phyloP scores from a whole-genome alignment of 1,140 invertebrate species.

The Drosophila ficusphila region DNA sequence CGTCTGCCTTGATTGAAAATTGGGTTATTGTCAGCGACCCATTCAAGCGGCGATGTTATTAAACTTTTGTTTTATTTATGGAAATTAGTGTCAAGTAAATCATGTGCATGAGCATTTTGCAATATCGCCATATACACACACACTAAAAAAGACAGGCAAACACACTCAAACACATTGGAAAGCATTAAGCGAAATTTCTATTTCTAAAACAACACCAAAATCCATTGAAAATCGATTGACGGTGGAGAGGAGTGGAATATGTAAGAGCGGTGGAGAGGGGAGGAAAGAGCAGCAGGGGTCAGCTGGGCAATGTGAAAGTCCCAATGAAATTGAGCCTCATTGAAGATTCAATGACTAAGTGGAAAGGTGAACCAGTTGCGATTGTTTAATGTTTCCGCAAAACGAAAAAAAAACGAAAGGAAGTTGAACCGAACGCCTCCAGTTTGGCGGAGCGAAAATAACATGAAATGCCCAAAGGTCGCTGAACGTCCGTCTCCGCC shows the following conservation, averaged over 20 bases:
- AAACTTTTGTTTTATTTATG: slow-evolving; percentile 79
- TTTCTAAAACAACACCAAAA: slow-evolving; percentile 21
- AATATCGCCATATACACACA: slow-evolving; percentile 28
- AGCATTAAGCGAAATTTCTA: slow-evolving; percentile 52
- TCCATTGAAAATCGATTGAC: slow-evolving; percentile 54
- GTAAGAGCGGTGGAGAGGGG: too few species aligned
- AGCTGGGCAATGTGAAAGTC: slow-evolving; percentile 48
- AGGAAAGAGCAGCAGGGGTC: slow-evolving; percentile 22
- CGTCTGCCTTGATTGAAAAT: slow-evolving; percentile 71
- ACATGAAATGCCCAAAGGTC: slow-evolving; percentile 62
- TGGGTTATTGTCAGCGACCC: slow-evolving; percentile 75
- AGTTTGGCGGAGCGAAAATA: slow-evolving; percentile 5
- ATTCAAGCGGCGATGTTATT: slow-evolving; percentile 61
- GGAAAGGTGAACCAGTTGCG: slow-evolving; percentile 70
- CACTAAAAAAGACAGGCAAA: slow-evolving; percentile 1
- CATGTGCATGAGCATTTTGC: slow-evolving; percentile 65
- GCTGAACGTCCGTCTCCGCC: slow-evolving; percentile 62
- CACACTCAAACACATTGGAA: slow-evolving; percentile 20
- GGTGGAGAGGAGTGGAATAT: slow-evolving; percentile 7
- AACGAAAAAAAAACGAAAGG: slow-evolving; percentile 44
- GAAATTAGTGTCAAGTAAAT: slow-evolving; percentile 83
- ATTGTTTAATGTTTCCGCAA: slow-evolving; percentile 55
- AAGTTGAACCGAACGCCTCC: slow-evolving; percentile 46
- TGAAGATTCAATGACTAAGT: slow-evolving; percentile 58
- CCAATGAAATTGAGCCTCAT: slow-evolving; percentile 49